Conservation (phyloP, 2,888 invertebrate genomes). For the Gastrophysa polygoni region DNA sequence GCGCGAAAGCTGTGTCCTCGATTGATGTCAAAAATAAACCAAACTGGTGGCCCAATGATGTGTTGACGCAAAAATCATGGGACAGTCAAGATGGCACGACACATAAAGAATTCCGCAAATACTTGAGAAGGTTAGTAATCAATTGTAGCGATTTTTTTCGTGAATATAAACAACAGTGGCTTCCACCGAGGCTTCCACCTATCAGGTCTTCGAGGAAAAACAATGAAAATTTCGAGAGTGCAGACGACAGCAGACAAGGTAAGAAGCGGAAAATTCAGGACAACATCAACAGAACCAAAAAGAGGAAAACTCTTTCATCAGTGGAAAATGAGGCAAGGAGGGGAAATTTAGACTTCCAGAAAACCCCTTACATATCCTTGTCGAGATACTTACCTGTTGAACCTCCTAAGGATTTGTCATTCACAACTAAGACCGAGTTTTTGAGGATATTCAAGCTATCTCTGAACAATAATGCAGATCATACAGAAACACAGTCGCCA, state of each 20-base stretch:
- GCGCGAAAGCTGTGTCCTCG: slow-evolving; percentile 21
- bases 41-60: slow-evolving; percentile 19
- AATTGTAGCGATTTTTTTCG: slow-evolving; percentile 21
- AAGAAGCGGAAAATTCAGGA: slow-evolving; percentile 14
- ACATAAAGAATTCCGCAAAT: slow-evolving; percentile 19
- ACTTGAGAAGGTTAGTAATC: slow-evolving; percentile 18
- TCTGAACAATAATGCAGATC: slow-evolving; percentile 15
- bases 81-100: slow-evolving; percentile 1
- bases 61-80: slow-evolving; percentile 10
- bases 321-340: background rate
- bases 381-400: slow-evolving; percentile 12
- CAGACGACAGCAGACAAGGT: background rate
- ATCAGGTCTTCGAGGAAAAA: slow-evolving; percentile 1
- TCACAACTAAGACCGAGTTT: slow-evolving; percentile 14
- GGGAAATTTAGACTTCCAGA: background rate
- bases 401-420: background rate
- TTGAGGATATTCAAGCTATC: slow-evolving; percentile 11
- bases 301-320: slow-evolving; percentile 13
- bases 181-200: slow-evolving; percentile 19
- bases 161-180: slow-evolving; percentile 18
- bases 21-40: slow-evolving; percentile 10
- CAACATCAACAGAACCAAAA: background rate
- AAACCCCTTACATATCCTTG: background rate
- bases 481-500: slow-evolving; percentile 5
- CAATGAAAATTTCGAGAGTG: slow-evolving; percentile 27